A percentile compares a stretch with the other conserved stretches of the same genome.
Conservation (phyloP, 1,140 invertebrate species). For the Penaeus indicus region DNA sequence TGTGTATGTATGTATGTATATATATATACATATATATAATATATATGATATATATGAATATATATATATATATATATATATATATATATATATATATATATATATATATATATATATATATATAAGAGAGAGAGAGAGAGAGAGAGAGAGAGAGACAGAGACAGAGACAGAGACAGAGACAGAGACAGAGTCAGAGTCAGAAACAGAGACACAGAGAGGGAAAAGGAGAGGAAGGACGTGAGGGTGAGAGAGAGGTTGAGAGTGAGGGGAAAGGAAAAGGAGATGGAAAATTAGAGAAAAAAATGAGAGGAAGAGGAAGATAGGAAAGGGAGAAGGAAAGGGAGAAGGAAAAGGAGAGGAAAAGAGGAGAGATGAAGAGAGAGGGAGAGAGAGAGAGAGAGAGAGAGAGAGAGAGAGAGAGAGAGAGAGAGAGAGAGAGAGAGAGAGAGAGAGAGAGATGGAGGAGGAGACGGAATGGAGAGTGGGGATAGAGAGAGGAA, state of each 20-base stretch:
- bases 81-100: too few relatives aligned
- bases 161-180: not conserved
- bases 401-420: not conserved
- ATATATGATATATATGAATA: too few relatives aligned
- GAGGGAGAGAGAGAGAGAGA: conserved; percentile 9
- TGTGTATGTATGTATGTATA: not conserved
- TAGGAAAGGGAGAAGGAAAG: too few relatives aligned
- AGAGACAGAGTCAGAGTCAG: too few relatives aligned
- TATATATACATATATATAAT: not conserved
- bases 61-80: too few relatives aligned
- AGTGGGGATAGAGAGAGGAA: not conserved
- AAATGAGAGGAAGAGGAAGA: too few relatives aligned
- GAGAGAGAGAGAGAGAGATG: not conserved
- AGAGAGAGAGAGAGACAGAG: too few relatives aligned
- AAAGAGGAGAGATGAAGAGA: not conserved
- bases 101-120: too few relatives aligned
- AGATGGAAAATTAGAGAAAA: not conserved
- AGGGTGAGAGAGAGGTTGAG: not conserved
- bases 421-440: not conserved
- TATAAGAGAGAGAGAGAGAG: too few relatives aligned
- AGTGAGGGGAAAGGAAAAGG: not conserved
- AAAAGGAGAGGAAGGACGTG: not conserved
- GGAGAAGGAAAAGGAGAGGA: not conserved
- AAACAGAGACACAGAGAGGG: not conserved
- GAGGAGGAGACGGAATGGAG: not conserved